phyloP scores from a whole-genome alignment of 1,140 invertebrate species.

The Sitophilus oryzae region DNA sequence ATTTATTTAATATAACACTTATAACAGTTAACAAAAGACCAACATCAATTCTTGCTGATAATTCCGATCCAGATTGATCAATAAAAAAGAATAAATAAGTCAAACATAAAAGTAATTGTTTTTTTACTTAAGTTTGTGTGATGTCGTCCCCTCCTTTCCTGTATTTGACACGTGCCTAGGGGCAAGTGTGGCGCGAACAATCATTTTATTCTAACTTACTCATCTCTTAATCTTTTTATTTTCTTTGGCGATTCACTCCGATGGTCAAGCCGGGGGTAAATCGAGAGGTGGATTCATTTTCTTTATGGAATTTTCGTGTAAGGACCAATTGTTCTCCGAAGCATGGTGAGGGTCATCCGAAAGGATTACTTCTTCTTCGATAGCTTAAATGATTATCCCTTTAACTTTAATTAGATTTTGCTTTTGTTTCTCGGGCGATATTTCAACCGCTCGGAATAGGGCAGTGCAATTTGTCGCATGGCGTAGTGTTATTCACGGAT shows the following conservation, averaged over 20 bases:
- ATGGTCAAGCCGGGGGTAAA: slow-evolving; percentile 9
- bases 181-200: slow-evolving; percentile 16
- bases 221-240: slow-evolving; percentile 29
- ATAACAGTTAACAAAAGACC: too few relatives aligned
- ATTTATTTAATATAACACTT: too few relatives aligned
- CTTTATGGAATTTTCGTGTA: slow-evolving; percentile 23
- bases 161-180: slow-evolving; percentile 17
- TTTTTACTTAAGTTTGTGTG: slow-evolving; percentile 15
- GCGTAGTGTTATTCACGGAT: too few relatives aligned
- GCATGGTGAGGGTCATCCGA: background rate
- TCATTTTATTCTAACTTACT: slow-evolving; percentile 23
- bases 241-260: slow-evolving; percentile 19
- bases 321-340: slow-evolving; percentile 4
- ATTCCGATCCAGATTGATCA: too few relatives aligned
- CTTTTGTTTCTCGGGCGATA: background rate
- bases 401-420: background rate
- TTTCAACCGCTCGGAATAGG: too few relatives aligned
- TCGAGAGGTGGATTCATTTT: slow-evolving; percentile 18
- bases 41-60: too few relatives aligned
- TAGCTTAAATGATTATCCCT: background rate
- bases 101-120: slow-evolving; percentile 11
- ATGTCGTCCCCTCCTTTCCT: slow-evolving; percentile 10
- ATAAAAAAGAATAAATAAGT: too few relatives aligned
- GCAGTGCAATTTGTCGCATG: too few relatives aligned
- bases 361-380: slow-evolving; percentile 1